Evolutionary conservation across 1,140 invertebrate genomes (phyloP), one percentile per base, ranked within the genome.

Genomic region (Drosophila paulistorum): DNA sequence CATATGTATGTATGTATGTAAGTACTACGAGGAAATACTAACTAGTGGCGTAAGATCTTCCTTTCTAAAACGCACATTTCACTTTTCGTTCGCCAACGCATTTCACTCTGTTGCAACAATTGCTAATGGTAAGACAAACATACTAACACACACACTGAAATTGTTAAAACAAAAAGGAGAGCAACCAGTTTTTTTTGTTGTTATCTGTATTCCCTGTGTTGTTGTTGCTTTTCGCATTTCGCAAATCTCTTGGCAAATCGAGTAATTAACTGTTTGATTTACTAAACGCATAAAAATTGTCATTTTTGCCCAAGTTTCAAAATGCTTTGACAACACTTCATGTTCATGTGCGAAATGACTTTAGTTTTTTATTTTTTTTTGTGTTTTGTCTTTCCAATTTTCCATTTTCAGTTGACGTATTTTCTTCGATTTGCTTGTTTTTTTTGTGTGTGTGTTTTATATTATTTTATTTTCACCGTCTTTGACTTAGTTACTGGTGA

Each of bases 241-340:
- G 77, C 74, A 89, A 89, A 89, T 63, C 80, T 71, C 79, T 89
- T 89, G 84, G 77, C 78, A 89, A 89, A 89, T 89, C 84, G 73
- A 84, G 84, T 89, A 89, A 89, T 89, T 89, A 89, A 83, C 78
- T 69, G 67, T 83, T 81, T 89, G 85, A 89, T 89, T 89, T 84
- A 89, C 85, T 84, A 84, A 89, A 84, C 80, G 65, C 81, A 74
- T 80, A 37, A 79, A 59, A 82, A 89, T 74, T 75, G 84, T 87
- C 84, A 86, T 68, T 65, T 30, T 71, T 26, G 65, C 67, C 26
- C 64, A 68, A 54, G 45, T 59, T 57, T 17, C 26, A n/a, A 39
- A 45, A 66, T 63, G 61, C 45, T 68, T 51, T 39, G 69, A 60
- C 57, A 71, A 45, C 65, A 76, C 76, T 68, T 69, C 61, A 64